Base-by-base conservation (phyloP, 2,113 vertebrate species). In the Trematomus loennbergii region DNA sequence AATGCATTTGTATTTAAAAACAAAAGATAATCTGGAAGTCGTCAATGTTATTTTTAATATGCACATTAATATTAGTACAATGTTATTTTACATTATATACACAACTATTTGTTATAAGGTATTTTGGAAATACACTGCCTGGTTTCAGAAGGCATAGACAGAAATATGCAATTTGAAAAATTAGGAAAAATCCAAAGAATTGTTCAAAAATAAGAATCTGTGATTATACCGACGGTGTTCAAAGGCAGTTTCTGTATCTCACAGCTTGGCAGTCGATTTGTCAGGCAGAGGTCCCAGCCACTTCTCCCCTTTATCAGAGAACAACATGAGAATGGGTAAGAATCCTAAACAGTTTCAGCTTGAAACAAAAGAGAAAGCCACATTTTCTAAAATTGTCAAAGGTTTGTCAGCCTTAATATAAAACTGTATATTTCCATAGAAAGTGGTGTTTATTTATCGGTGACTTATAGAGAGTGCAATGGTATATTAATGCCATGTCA, bases 201-300 rank as follows among this genome's bases (percentile, higher is more conserved):
- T 10, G 8, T 40, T 0, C 8, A 46, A 48, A 46, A 69, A 1
- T 10, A 4, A 71, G 29, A 29, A 33, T 54, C 12, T 52, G 20
- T 12, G 49, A 86, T 50, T 22, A 70, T 18, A 61, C 10, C 0
- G 2, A 6, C n/a, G 48, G 18, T 10, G 9, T 50, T 22, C 58
- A 20, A 83, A 53, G 75, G 64, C 68, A 53, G 43, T 5, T 72
- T 6, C 61, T 72, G 59, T 60, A 20, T 59, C 57, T 95, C 86
- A 95, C 58, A 95, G 78, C 78, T 92, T 94, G 58, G 93, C 76
- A 59, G 83, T 20, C 20, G 71, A 25, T 22, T 81, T 81, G 36
- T 33, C 10, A 4, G 95, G 94, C 17, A 85, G 83, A 75, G 95
- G 95, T 69, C 95, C 95, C 2, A 92, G 58, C 95, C 95, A 95